These are phyloP conservation scores for Hiodon alosoides DNA, from an alignment of 2,113 vertebrate species.

Conservation along the genomic window DNA sequence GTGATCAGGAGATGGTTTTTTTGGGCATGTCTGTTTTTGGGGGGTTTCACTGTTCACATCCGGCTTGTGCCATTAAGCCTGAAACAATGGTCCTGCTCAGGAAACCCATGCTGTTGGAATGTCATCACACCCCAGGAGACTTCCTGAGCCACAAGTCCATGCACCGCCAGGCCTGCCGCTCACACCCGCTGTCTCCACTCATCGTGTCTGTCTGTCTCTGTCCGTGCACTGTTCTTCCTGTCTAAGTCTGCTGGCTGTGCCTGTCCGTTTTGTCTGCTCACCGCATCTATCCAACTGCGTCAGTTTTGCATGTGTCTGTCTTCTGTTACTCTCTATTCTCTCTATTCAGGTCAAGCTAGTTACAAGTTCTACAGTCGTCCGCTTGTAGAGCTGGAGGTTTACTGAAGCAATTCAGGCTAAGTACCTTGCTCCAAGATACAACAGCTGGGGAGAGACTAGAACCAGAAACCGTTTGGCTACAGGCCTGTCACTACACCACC, in stretches of 20 bases:
- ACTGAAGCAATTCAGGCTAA: no score
- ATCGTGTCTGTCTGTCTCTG: not conserved
- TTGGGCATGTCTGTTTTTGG: constrained; percentile 6
- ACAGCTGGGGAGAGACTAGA: no score
- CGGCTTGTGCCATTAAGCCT: constrained; percentile 28
- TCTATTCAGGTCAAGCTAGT: not conserved
- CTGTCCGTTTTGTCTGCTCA: not conserved
- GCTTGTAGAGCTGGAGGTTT: no score
- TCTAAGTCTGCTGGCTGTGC: not conserved
- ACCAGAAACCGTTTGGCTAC: no score
- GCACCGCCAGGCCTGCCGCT: not conserved
- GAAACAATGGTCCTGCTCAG: constrained; percentile 30
- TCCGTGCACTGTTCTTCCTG: not conserved
- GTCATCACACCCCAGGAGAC: constrained; percentile 33
- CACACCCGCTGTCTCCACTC: not conserved
- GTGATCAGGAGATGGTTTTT: not conserved
- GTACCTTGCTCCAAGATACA: no score
- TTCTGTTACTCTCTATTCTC: not conserved
- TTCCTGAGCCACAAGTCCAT: constrained; percentile 18
- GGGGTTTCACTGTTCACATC: constrained; percentile 19
- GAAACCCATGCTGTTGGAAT: constrained; percentile 26
- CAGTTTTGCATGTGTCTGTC: not conserved
- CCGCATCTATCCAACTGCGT: not conserved
- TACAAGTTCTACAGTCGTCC: no score
- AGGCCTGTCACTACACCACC: no score